A percentile compares a stretch with the other conserved stretches of the same genome.
Conservation (phyloP, 2,888 invertebrate genomes). For the Dione juno region DNA sequence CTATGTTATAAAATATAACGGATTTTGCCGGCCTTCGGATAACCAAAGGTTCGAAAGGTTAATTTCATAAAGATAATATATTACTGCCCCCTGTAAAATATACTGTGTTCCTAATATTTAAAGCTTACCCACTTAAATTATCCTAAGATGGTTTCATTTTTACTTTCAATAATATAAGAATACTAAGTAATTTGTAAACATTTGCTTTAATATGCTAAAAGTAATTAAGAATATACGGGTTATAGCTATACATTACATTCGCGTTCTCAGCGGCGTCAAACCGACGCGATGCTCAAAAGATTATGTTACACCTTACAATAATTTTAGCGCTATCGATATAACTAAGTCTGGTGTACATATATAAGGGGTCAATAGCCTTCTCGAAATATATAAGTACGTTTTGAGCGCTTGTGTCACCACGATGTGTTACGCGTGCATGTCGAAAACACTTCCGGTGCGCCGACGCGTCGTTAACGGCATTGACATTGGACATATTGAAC, state of each 20-base stretch:
- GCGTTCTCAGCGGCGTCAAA: not conserved
- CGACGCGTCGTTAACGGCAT: slow-evolving; percentile 65
- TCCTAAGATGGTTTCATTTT: not conserved
- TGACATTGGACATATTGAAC: slow-evolving; percentile 71
- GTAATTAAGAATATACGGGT: not conserved
- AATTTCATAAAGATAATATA: not conserved
- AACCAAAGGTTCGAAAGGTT: slow-evolving; percentile 22
- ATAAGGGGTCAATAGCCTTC: slow-evolving; percentile 61
- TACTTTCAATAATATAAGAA: not conserved
- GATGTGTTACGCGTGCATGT: slow-evolving; percentile 42
- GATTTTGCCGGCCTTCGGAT: slow-evolving; percentile 39
- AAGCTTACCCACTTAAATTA: not conserved
- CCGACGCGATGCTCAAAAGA: slow-evolving; percentile 17
- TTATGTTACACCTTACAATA: slow-evolving; percentile 8
- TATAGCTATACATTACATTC: not conserved
- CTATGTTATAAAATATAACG: slow-evolving; percentile 51
- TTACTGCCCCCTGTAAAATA: too few species aligned
- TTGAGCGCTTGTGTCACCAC: slow-evolving; percentile 40
- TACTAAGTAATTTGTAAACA: not conserved
- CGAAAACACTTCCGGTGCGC: slow-evolving; percentile 42
- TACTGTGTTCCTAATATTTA: not conserved
- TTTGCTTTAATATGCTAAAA: not conserved
- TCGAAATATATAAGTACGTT: slow-evolving; percentile 54
- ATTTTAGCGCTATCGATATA: slow-evolving; percentile 34
- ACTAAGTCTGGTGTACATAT: slow-evolving; percentile 57